phyloP scores from a whole-genome alignment of 2,888 invertebrate genomes.

The Rapana venosa region DNA sequence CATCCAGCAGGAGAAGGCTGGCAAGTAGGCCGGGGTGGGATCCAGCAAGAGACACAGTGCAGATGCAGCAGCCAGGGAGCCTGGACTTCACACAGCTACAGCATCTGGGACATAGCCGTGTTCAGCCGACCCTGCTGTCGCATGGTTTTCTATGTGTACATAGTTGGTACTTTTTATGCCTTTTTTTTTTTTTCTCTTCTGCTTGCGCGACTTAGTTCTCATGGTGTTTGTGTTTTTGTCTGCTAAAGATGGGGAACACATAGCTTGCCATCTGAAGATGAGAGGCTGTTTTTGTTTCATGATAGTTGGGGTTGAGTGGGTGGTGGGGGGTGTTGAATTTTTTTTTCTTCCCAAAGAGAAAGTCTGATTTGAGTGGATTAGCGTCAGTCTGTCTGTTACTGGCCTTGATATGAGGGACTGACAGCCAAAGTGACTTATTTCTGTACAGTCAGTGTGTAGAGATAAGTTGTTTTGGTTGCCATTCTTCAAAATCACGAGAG shows the following conservation, averaged over 20 bases:
- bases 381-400: too few species aligned
- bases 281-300: too few species aligned
- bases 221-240: background rate
- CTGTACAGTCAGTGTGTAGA: too few species aligned
- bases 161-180: background rate
- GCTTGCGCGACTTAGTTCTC: constrained; percentile 1
- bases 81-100: background rate
- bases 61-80: background rate
- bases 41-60: background rate
- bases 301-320: too few species aligned
- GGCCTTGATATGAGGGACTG: too few species aligned
- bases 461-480: too few species aligned
- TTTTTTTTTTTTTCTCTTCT: background rate
- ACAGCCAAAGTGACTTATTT: too few species aligned
- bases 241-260: background rate
- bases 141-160: background rate
- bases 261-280: background rate
- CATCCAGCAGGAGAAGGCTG: background rate
- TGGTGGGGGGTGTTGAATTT: too few species aligned
- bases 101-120: background rate
- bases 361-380: too few species aligned
- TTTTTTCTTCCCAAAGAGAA: too few species aligned
- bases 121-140: background rate
- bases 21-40: background rate
- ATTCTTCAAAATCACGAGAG: too few species aligned